These are phyloP conservation scores for Pocillopora verrucosa DNA, from an alignment of 64 coral and sea anemone species.

Conservation along the genomic window DNA sequence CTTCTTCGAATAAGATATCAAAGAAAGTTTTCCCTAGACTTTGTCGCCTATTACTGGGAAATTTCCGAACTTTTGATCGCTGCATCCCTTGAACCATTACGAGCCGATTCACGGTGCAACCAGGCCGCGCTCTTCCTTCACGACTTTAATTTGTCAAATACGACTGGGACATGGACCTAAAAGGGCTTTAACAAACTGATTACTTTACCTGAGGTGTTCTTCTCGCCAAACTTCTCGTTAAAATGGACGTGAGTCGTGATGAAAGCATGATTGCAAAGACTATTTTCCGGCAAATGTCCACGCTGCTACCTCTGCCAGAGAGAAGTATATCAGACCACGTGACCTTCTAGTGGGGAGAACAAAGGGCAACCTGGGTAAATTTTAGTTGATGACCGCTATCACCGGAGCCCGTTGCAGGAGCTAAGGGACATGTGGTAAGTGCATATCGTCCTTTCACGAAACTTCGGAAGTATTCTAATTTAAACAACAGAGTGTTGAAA, in stretches of 20 bases:
- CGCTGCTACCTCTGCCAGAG: constrained; percentile 66
- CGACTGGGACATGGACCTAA: too few relatives aligned
- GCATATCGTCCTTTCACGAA: too few relatives aligned
- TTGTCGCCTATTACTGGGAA: background rate
- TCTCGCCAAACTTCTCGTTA: constrained; percentile 76
- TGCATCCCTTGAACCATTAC: background rate
- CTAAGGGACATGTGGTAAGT: too few relatives aligned
- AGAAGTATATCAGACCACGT: constrained; percentile 64
- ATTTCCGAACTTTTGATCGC: background rate
- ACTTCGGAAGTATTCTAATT: too few relatives aligned
- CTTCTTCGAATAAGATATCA: background rate
- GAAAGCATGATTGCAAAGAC: constrained; percentile 82
- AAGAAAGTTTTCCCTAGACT: background rate
- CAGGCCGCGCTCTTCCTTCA: constrained; percentile 4
- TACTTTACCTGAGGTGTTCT: constrained; percentile 73
- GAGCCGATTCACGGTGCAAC: constrained; percentile 8
- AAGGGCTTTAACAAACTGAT: background rate
- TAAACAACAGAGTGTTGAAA: too few relatives aligned
- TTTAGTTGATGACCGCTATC: background rate
- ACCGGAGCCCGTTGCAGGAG: background rate
- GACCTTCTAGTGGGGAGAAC: background rate
- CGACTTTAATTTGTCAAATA: background rate
- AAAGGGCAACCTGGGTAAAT: constrained; percentile 8
- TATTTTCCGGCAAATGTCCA: constrained; percentile 51
- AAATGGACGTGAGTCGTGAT: constrained; percentile 65